Conservation (phyloP, 2,888 invertebrate species). For the Hypsopygia costalis region DNA sequence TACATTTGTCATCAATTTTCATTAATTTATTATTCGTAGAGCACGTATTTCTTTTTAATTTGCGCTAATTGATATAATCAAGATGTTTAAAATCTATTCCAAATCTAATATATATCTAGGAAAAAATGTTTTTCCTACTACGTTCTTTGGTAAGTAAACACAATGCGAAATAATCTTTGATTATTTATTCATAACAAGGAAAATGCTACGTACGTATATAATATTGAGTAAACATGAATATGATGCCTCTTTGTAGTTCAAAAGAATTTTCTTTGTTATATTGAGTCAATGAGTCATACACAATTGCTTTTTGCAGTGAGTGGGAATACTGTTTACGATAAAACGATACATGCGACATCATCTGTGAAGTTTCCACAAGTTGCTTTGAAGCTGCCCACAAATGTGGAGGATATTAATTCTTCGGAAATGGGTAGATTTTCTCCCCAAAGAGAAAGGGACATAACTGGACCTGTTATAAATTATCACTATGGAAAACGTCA, state of each 20-base stretch:
- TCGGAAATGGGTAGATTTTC: constrained; percentile 84
- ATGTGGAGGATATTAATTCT: constrained; percentile 82
- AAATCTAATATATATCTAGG: constrained; percentile 11
- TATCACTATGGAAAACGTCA: constrained; percentile 56
- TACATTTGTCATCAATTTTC: too few relatives aligned
- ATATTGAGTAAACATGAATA: too few relatives aligned
- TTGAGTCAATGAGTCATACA: constrained; percentile 9
- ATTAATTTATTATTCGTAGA: too few relatives aligned
- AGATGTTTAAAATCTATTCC: constrained; percentile 17
- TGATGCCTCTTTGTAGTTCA: not conserved
- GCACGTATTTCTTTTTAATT: not conserved
- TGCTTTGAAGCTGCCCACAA: constrained; percentile 81
- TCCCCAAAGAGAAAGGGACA: constrained; percentile 82
- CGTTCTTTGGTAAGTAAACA: constrained; percentile 11
- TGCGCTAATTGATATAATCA: too few relatives aligned
- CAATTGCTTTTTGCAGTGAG: constrained; percentile 29
- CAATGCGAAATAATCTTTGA: not conserved
- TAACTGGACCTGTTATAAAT: constrained; percentile 81
- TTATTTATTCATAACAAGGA: too few relatives aligned
- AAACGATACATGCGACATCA: constrained; percentile 69
- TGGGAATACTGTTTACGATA: constrained; percentile 36
- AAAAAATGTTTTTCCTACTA: constrained; percentile 9
- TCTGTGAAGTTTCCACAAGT: constrained; percentile 75
- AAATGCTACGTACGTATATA: too few relatives aligned
- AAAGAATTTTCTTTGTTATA: not conserved